Evolutionary conservation across 2,113 vertebrate genomes (phyloP).

Genomic region (Coturnix japonica): DNA sequence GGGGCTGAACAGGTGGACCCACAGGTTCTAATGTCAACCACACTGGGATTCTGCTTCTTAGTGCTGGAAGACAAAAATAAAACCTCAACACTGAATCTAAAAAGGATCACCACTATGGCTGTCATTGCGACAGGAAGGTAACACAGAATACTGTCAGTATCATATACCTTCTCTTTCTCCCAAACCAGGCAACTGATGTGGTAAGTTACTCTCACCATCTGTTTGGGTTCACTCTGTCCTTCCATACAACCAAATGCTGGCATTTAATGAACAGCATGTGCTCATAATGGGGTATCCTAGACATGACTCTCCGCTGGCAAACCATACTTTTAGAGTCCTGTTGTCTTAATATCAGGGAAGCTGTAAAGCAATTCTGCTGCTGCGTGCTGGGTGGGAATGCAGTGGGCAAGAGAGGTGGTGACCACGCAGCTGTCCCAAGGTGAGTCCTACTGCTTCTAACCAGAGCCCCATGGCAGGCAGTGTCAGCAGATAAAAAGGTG

Average conservation of each 20-base stretch:
- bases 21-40: neutral
- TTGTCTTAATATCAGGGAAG: rapidly evolving
- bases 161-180: neutral
- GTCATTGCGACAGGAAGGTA: neutral
- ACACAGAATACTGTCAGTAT: rapidly evolving
- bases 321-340: neutral
- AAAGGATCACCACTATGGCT: neutral
- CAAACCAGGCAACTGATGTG: neutral
- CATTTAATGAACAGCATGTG: neutral
- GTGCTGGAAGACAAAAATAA: neutral
- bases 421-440: neutral
- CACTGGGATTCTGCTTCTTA: neutral
- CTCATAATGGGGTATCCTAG: neutral
- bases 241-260: rapidly evolving
- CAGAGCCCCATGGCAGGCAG: rapidly evolving
- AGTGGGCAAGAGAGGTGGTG: rapidly evolving
- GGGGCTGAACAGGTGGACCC: neutral
- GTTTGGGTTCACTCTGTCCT: neutral
- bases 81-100: neutral
- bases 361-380: neutral
- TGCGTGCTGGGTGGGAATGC: neutral
- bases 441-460: neutral
- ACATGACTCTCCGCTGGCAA: neutral
- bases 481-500: neutral
- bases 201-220: rapidly evolving